Base-by-base conservation (phyloP, 2,888 invertebrate genomes). In the Drosophila birchii region DNA sequence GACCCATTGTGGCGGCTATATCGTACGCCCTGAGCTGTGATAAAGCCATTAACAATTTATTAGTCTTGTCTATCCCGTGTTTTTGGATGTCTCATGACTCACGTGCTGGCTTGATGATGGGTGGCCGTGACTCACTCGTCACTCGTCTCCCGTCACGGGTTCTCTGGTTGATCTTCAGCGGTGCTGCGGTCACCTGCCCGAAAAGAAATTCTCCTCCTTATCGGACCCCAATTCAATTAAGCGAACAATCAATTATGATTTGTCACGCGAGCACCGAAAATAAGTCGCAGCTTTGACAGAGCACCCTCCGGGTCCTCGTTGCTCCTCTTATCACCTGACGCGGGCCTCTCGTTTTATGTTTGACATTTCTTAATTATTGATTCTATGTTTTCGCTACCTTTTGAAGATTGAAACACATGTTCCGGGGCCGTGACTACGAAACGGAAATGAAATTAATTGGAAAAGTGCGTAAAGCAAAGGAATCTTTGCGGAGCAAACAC, bases 301-400 rank as follows among this genome's bases (percentile, higher is more conserved):
- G 44, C 39, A 49, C 47, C 60, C 36, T 12, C 16, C 34, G 43
- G 61, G 56, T 44, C 26, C 61, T 26, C 49, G 26, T 29, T 29
- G 18, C 49, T 43, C 26, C 43, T n/a, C 75, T 75, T 75, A 75
- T 75, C 75, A 54, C 56, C 43, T 55, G 51, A 64, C 47, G 84
- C 78, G 80, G 78, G 73, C 57, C 70, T 69, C 79, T 79, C 77
- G 78, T 83, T 87, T 79, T 58, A 82, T 89, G 88, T 90, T 86
- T 78, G 89, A 91, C 91, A 90, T 90, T 91, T 89, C 85, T 83
- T 89, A 91, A 91, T 91, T 90, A 91, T 89, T 84, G 86, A 86
- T 87, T 86, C 80, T 76, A 83, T 91, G 89, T 87, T 91, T 90
- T 91, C 91, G 91, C 91, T 91, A 91, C 91, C 89, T 91, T 91